Evolutionary conservation across 2,888 invertebrate genomes (phyloP), one percentile per base, ranked within the genome.

Genomic region (Dryobotodes eremita): DNA sequence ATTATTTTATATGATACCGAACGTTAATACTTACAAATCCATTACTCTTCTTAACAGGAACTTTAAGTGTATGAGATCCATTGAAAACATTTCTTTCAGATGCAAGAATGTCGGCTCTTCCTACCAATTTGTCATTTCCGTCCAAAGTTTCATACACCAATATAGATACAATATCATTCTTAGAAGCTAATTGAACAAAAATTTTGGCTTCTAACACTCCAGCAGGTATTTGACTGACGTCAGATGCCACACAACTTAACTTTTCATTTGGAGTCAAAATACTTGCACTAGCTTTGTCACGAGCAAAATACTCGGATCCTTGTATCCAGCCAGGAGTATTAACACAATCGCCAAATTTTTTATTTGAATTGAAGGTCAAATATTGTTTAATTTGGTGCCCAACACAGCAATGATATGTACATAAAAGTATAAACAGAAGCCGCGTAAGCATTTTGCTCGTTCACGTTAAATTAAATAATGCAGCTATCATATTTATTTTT

Each of bases 21-120:
- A 26, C 48, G n/a, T 42, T 55, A 55, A 69, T 83, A 91, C 91
- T 89, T 85, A 91, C 91, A 83, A 86, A 90, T 73, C 89, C 90
- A 71, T 71, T 15, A 62, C 57, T 26, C 8, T 83, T 62, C 42
- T 53, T 66, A 57, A 89, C 71, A 68, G 80, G 50, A 55, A 89
- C 70, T 55, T 71, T 76, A 11, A 88, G 75, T 65, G 48, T 82
- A 73, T 84, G 70, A 62, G 72, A 75, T 76, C 86, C 86, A 66
- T 85, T 77, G 7, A 59, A 59, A 77, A 75, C 23, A 13, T 73
- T 80, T 71, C 5, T 72, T 42, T 80, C 59, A 57, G 80, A 79
- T 59, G 83, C 77, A 66, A 68, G 53, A 4, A 86, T 69, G 64
- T 88, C 76, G 13, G 69, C 77, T 83, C 70, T 84, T 70, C 66